Evolutionary conservation across 2,113 vertebrate species (phyloP).

Genomic region (Leucopternis melanops): DNA sequence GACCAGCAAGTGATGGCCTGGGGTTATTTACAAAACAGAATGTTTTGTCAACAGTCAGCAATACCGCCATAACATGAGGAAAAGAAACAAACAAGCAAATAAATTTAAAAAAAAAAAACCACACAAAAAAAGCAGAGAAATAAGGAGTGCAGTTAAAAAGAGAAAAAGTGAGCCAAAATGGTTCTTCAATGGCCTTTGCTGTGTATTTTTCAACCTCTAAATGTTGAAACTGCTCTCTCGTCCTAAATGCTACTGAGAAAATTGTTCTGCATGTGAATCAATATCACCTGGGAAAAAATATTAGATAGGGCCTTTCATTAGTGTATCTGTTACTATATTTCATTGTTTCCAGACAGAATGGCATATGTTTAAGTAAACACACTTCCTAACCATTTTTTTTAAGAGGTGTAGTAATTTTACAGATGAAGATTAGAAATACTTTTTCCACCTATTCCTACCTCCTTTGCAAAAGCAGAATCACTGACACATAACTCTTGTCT

Average conservation of each 20-base stretch:
- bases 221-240: neutral
- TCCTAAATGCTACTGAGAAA: neutral
- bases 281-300: neutral
- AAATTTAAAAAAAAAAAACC: neutral
- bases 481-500: neutral
- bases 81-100: neutral
- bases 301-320: neutral
- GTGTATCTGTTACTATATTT: neutral
- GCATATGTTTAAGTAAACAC: neutral
- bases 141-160: neutral
- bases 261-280: neutral
- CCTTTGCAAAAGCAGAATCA: neutral
- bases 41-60: neutral
- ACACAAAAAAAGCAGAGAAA: neutral
- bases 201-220: neutral
- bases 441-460: neutral
- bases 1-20: neutral
- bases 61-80: neutral
- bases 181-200: neutral
- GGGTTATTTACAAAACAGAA: neutral
- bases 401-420: neutral
- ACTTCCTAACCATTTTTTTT: neutral
- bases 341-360: neutral
- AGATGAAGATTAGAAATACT: neutral
- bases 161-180: neutral